Conservation (phyloP, 2,113 vertebrate genomes). For the Paraplagusia blochii region DNA sequence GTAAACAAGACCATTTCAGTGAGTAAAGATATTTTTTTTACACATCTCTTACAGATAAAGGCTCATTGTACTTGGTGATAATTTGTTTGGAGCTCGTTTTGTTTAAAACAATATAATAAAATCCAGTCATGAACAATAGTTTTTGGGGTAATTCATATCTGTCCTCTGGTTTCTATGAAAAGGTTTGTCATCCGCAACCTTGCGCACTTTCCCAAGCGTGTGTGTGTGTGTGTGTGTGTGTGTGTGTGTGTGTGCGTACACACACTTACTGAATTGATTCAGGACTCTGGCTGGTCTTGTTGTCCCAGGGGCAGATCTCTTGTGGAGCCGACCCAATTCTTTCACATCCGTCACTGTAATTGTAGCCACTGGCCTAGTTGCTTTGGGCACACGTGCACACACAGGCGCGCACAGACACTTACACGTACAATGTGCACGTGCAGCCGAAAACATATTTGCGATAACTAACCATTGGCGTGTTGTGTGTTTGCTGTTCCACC, state of each 20-base stretch:
- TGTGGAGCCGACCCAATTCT: conserved; percentile 76
- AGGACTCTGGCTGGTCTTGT: conserved; percentile 71
- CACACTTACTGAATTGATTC: conserved; percentile 60
- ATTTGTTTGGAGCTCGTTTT: no score
- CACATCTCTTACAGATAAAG: no score
- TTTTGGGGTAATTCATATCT: conserved; percentile 24
- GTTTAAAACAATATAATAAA: no score
- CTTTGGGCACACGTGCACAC: conserved; percentile 23
- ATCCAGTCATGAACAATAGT: no score
- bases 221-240: conserved; percentile 32
- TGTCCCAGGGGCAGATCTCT: conserved; percentile 70
- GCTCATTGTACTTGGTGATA: no score
- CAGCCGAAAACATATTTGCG: conserved; percentile 35
- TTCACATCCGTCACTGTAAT: conserved; percentile 77
- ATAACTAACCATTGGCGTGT: conserved; percentile 45
- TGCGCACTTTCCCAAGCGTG: neutral
- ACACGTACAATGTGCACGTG: conserved; percentile 40
- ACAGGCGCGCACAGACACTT: conserved; percentile 6
- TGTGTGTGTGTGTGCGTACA: conserved; percentile 23
- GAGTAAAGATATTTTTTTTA: no score
- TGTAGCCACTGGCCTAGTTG: conserved; percentile 74
- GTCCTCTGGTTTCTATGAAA: conserved; percentile 23
- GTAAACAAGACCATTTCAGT: no score
- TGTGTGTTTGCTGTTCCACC: conserved; percentile 21
- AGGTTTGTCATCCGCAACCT: neutral